Evolutionary conservation across 2,797 vertebrate genomes (phyloP).

Genomic region (Esox lucius): DNA sequence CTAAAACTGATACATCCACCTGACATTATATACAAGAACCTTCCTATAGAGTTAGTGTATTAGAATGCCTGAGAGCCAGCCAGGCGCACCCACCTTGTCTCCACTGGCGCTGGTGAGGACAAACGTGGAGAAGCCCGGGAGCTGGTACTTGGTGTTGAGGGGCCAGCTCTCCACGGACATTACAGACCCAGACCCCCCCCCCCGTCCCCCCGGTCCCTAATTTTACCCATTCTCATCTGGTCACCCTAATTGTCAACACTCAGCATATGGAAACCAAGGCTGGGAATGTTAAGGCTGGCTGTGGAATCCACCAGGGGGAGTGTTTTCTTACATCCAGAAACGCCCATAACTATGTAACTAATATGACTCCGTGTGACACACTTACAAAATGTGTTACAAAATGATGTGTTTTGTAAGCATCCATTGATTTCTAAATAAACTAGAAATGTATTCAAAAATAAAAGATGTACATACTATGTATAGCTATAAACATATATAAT

Average conservation of each 20-base stretch:
- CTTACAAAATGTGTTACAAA: constrained; percentile 11
- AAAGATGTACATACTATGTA: background rate
- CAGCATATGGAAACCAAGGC: background rate
- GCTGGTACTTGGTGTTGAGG: too few species aligned
- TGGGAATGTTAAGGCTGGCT: background rate
- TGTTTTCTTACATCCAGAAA: background rate
- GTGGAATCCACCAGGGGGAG: background rate
- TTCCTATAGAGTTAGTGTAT: too few species aligned
- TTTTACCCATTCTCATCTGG: too few species aligned
- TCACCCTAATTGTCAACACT: background rate
- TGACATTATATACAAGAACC: too few species aligned
- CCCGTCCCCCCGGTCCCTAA: too few species aligned
- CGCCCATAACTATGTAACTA: background rate
- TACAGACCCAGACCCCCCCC: too few species aligned
- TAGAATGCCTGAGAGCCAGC: too few species aligned
- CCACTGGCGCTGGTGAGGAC: too few species aligned
- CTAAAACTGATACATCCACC: too few species aligned
- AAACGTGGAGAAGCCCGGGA: too few species aligned
- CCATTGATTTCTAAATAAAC: background rate
- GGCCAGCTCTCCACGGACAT: too few species aligned
- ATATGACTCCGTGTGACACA: background rate
- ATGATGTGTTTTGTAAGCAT: constrained; percentile 19
- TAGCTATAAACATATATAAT: background rate
- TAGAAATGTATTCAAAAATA: background rate
- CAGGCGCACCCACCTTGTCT: too few species aligned